Evolutionary conservation across 2,113 vertebrate genomes (phyloP).

Genomic region (Cryptotis parvus): DNA sequence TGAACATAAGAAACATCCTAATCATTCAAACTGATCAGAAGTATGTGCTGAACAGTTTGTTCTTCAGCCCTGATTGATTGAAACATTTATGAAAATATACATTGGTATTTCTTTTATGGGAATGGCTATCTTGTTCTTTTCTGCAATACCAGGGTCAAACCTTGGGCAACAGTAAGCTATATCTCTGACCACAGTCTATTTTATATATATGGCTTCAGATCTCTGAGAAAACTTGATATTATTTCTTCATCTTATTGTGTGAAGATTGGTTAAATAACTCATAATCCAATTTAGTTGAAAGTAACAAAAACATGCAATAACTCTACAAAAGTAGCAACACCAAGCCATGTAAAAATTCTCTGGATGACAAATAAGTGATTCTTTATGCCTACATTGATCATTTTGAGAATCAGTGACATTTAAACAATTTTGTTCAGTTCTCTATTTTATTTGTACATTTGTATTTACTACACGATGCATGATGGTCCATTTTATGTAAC

Average conservation of each 20-base stretch:
- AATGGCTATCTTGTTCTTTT: too few species aligned
- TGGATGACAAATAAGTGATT: background rate
- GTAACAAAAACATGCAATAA: conserved; percentile 10
- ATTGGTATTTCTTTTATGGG: conserved; percentile 2
- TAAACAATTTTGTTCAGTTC: background rate
- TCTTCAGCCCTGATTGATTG: background rate
- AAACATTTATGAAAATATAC: background rate
- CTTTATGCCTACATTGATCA: background rate
- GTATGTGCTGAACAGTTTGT: background rate
- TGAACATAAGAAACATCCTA: background rate
- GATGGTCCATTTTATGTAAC: conserved; percentile 19
- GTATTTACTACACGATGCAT: conserved; percentile 12
- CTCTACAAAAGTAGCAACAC: background rate
- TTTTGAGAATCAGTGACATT: background rate
- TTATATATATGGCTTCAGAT: background rate
- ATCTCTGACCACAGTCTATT: background rate
- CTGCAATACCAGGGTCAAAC: too few species aligned
- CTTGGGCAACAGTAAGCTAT: too few species aligned
- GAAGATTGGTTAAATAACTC: conserved; percentile 8
- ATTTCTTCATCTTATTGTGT: background rate
- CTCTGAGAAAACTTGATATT: background rate
- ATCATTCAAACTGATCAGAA: background rate
- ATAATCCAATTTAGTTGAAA: background rate
- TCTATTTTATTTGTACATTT: background rate
- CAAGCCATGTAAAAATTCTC: background rate